Conservation (phyloP, 37 sponge, comb jelly and placozoan genomes). For the Agelas oroides region DNA sequence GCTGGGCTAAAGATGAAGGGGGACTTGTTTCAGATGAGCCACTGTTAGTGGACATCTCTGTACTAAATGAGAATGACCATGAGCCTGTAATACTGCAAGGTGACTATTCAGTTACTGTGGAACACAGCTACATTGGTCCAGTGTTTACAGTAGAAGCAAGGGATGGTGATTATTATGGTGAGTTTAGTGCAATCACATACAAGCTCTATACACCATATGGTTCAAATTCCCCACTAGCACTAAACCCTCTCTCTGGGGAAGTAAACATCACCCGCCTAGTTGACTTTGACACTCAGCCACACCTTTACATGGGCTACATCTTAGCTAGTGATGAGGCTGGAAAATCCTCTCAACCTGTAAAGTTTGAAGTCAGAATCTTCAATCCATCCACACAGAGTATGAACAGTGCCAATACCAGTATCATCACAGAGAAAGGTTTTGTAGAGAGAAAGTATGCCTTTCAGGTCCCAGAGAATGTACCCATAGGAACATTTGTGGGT, state of each 20-base stretch:
- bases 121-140: slow-evolving; percentile 1
- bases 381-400: too few species aligned
- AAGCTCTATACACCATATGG: background rate
- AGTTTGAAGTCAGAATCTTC: background rate
- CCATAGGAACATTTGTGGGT: background rate
- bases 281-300: background rate
- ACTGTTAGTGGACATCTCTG: background rate
- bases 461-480: slow-evolving; percentile 20
- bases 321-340: slow-evolving; percentile 18
- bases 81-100: background rate
- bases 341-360: background rate
- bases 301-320: background rate
- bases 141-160: background rate
- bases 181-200: background rate
- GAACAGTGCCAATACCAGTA: background rate
- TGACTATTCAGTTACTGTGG: background rate
- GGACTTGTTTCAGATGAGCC: background rate
- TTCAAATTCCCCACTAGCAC: background rate
- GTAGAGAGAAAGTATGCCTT: background rate
- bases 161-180: background rate
- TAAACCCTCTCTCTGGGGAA: too few species aligned
- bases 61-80: slow-evolving; percentile 37
- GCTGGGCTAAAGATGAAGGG: slow-evolving; percentile 4
- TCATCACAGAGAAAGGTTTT: slow-evolving; percentile 28
- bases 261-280: too few species aligned